Evolutionary conservation across 2,113 vertebrate species (phyloP), one percentile per base, ranked within the genome.

Genomic region (Equus przewalskii): DNA sequence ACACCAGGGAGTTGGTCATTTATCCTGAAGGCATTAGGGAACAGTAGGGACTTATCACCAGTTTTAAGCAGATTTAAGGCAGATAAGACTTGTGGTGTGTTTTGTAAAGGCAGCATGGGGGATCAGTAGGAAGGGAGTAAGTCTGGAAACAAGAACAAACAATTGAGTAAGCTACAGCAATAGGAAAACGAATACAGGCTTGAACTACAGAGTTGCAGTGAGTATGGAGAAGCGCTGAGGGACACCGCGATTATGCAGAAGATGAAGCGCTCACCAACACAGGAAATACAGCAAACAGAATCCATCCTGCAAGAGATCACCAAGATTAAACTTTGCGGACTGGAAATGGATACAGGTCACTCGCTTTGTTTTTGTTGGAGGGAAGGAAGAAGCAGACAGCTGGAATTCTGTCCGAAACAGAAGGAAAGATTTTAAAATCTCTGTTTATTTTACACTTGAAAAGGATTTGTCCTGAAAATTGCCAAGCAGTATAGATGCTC

Each of bases 381-480:
- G 36, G 76, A 91, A 70, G 56, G 41, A 89, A 95, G 62, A 92
- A 91, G 46, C 70, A 82, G 80, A 92, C 89, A 97, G 75, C 85
- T 90, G 89, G 96, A 95, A 95, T 89, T 87, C 83, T 92, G 58
- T 82, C 81, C 13, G 3, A 90, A 92, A 65, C 65, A 95, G 94
- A 96, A 98, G 72, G 80, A 86, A 94, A 97, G 44, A 85, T 70
- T 94, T 96, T 92, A 14, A 87, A 96, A 92, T 87, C 58, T 62
- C 76, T 96, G 76, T 98, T 98, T 97, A 90, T 96, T 97, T 98
- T 96, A 95, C 80, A 96, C 90, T 95, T 85, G 73, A 36, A 89
- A 95, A 56, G 67, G 14, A 95, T 96, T 95, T 94, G 44, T 97
- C 89, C 84, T 95, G 56, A 86, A 97, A 98, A 90, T 72, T 78